Evolutionary conservation across 2,888 invertebrate genomes (phyloP).

Genomic region (Polydesmus complanatus): DNA sequence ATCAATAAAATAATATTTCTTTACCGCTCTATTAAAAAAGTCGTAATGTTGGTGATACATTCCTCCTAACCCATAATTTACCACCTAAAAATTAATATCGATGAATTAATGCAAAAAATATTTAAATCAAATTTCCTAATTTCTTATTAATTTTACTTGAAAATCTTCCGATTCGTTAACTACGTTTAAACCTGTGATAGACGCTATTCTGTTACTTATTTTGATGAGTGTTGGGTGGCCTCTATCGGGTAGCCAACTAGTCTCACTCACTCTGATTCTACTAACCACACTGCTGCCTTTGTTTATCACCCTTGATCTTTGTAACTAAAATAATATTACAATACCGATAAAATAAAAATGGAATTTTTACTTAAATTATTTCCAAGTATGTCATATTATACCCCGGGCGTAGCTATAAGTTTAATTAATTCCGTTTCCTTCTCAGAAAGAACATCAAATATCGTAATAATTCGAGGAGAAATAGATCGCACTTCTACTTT

Average conservation of each 20-base stretch:
- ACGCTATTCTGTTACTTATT: not conserved
- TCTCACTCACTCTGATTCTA: not conserved
- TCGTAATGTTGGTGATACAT: not conserved
- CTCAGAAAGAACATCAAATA: not conserved
- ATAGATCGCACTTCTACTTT: not conserved
- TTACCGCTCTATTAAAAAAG: not conserved
- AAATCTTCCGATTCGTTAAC: no score
- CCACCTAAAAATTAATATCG: conserved; percentile 2
- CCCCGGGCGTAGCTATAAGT: not conserved
- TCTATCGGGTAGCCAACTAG: not conserved
- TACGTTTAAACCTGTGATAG: not conserved
- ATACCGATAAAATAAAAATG: no score
- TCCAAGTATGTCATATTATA: not conserved
- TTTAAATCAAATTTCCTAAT: no score
- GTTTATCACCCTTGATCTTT: not conserved
- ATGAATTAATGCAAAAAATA: no score
- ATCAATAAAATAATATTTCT: not conserved
- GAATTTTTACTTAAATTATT: not conserved
- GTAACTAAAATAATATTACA: no score
- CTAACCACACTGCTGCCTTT: not conserved
- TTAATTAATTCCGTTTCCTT: not conserved
- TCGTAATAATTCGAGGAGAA: not conserved
- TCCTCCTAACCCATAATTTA: conserved; percentile 5
- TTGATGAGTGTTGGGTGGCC: not conserved
- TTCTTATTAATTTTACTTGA: no score